These are phyloP conservation scores for Rhynchomys soricoides DNA, from an alignment of 2,113 vertebrate genomes.

Conservation along the genomic window DNA sequence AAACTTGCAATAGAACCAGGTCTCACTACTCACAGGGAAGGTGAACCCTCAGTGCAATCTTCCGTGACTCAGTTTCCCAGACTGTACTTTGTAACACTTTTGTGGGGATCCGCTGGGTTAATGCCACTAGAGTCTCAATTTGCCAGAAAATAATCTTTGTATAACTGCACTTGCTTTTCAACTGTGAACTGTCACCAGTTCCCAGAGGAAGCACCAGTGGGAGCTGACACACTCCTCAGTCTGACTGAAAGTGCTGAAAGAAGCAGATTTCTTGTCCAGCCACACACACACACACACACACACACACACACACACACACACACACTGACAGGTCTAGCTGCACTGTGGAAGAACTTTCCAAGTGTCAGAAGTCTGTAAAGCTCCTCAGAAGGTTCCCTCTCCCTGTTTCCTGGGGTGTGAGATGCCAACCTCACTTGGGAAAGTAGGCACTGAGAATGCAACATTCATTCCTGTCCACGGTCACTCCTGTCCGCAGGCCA, in stretches of 20 bases:
- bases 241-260: neutral
- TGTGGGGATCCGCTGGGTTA: neutral
- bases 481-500: neutral
- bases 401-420: neutral
- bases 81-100: neutral
- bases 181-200: neutral
- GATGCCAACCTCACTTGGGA: neutral
- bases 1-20: neutral
- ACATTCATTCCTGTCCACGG: neutral
- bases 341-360: neutral
- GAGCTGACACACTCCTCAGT: neutral
- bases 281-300: too few relatives aligned
- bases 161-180: neutral
- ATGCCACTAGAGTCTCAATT: neutral
- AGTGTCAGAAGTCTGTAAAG: too few relatives aligned
- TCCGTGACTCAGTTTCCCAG: neutral
- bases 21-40: neutral
- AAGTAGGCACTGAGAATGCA: rapidly evolving
- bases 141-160: neutral
- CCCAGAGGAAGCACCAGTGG: neutral
- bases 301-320: too few relatives aligned
- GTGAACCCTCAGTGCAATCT: neutral
- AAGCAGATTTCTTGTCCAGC: neutral
- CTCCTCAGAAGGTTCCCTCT: neutral
- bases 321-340: neutral